Percentiles rank a stretch among this genome's conserved stretches.
phyloP scores from a whole-genome alignment of 2,797 vertebrate genomes.

The Tokudaia muenninki region DNA sequence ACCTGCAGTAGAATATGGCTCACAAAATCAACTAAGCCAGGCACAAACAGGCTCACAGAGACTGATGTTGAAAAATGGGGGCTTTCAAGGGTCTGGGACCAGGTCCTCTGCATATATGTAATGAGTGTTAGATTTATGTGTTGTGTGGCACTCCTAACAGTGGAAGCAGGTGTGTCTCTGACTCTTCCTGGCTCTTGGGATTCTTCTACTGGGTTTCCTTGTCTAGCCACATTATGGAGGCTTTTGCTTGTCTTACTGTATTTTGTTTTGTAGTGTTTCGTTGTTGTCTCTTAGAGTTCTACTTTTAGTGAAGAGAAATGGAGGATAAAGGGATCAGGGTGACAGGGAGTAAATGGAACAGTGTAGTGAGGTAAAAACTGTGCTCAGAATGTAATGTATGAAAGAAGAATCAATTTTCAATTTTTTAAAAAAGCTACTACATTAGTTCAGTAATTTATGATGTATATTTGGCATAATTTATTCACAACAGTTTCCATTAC shows the following conservation, averaged over 20 bases:
- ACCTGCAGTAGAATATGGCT: not conserved
- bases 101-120: no score
- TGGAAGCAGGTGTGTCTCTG: not conserved
- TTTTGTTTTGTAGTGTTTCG: not conserved
- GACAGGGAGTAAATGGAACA: not conserved
- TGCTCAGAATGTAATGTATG: not conserved
- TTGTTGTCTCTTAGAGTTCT: not conserved
- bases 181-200: no score
- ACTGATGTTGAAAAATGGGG: not conserved
- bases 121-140: not conserved
- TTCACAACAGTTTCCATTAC: not conserved
- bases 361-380: not conserved
- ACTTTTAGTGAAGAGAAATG: not conserved
- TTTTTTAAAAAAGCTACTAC: not conserved
- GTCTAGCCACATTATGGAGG: not conserved
- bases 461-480: not conserved
- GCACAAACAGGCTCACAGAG: no score
- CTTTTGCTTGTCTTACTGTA: not conserved
- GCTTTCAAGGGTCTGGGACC: not conserved
- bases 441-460: not conserved
- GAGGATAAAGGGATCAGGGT: rapidly evolving
- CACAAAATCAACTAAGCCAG: no score
- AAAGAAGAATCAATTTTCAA: not conserved
- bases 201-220: not conserved
- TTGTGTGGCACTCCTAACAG: not conserved